These are phyloP conservation scores for Charadrius vociferus DNA, from an alignment of 2,113 vertebrate genomes.

Conservation along the genomic window DNA sequence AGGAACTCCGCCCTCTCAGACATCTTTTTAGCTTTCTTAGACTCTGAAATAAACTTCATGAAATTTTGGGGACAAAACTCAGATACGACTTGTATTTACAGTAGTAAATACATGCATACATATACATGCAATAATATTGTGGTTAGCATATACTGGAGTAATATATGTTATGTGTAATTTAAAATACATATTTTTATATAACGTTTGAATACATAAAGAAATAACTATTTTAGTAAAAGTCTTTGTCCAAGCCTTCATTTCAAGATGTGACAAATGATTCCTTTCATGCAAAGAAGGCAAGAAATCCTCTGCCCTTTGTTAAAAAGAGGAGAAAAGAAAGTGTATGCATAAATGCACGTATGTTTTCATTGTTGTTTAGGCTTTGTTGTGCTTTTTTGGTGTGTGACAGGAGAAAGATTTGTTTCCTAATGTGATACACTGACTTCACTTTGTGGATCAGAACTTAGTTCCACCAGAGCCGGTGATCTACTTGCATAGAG, in stretches of 20 bases:
- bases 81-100: not conserved
- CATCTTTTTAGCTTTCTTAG: not conserved
- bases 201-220: not conserved
- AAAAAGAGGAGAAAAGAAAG: not conserved
- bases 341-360: rapidly evolving
- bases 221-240: not conserved
- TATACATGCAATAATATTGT: rapidly evolving
- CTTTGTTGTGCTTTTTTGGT: not conserved
- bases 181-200: not conserved
- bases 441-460: not conserved
- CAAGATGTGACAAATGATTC: not conserved
- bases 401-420: not conserved
- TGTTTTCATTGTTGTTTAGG: not conserved
- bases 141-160: not conserved
- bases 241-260: not conserved
- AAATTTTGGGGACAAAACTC: not conserved
- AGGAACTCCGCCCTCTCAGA: not conserved
- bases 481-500: not conserved
- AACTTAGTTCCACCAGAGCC: not conserved
- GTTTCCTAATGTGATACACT: not conserved
- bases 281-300: not conserved
- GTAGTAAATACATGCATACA: rapidly evolving
- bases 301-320: not conserved
- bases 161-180: not conserved
- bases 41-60: not conserved